Evolutionary conservation across 2,888 invertebrate species (phyloP).

Genomic region (Dysmachus trigonus): DNA sequence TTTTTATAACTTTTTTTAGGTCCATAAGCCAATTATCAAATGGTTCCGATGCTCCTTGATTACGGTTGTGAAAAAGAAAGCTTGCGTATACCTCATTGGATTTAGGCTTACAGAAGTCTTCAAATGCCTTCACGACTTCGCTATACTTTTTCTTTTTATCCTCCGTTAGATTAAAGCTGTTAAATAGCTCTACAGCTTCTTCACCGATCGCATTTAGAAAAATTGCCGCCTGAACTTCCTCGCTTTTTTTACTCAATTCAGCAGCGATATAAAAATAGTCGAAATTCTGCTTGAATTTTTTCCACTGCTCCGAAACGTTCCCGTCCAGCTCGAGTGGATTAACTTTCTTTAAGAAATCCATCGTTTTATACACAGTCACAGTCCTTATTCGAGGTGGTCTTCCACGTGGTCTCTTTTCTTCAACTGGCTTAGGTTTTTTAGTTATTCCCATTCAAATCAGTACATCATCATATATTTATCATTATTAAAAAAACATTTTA

Average conservation of each 20-base stretch:
- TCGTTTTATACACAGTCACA: not conserved
- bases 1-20: not conserved
- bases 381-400: not conserved
- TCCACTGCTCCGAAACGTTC: not conserved
- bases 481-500: no score
- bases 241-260: slow-evolving; percentile 42
- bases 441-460: no score
- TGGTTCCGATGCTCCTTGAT: no score
- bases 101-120: slow-evolving; percentile 28
- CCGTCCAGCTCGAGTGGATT: not conserved
- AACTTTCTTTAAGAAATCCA: not conserved
- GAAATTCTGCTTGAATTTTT: not conserved
- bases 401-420: not conserved
- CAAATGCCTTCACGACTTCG: slow-evolving; percentile 49
- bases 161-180: slow-evolving; percentile 50
- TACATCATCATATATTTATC: no score
- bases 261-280: not conserved
- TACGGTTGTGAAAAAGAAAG: no score
- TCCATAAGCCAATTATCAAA: no score
- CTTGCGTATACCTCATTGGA: slow-evolving; percentile 12
- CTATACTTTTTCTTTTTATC: slow-evolving; percentile 46
- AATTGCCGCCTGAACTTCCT: not conserved
- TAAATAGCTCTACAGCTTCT: slow-evolving; percentile 53
- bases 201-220: slow-evolving; percentile 53
- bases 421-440: not conserved